Evolutionary conservation across 1,140 invertebrate species (phyloP), one percentile per base, ranked within the genome.

Genomic region (Scaptomyza graminum): DNA sequence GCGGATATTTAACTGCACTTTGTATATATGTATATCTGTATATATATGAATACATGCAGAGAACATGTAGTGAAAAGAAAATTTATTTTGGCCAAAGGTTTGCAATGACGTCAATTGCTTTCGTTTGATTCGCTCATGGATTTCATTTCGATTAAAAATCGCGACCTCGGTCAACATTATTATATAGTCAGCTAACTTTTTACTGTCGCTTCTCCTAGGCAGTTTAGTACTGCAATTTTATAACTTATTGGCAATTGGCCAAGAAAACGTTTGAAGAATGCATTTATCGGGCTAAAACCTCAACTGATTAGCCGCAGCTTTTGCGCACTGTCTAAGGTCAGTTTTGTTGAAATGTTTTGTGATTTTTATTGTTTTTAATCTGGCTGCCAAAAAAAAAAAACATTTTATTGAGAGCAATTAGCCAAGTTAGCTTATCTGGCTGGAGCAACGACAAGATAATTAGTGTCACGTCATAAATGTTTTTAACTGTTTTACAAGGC

Each of bases 261-360:
- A 85, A 76, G 13, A 52, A 22, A 52, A 22, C 34, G 46, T 31
- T 65, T 51, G 25, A n/a, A 1, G n/a, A 39, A 41, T 37, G 16
- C 47, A 74, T 50, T 43, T 15, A 31, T 34, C 7, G 11, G 34
- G 11, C 12, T 41, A 37, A 11, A 57, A 47, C 15, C 34, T 37
- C 2, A 2, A 47, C 25, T 54, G 47, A 49, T 72, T 72, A 57
- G 31, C 44, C 54, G 39, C 41, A 60, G 47, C 31, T 68, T 56
- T 55, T 28, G 16, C 22, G 34, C 66, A 50, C 66, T 85, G 81
- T 69, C 78, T 76, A 71, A 85, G 81, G 82, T 85, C 79, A 85
- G 81, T 81, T 87, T 82, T 85, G 15, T 41, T 67, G 39, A 12
- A 18, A 41, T 55, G 41, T 8, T 15, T 31, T 44, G 59, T 47